These are phyloP conservation scores for Aramus guarauna DNA, from an alignment of 2,113 vertebrate genomes.

Conservation along the genomic window DNA sequence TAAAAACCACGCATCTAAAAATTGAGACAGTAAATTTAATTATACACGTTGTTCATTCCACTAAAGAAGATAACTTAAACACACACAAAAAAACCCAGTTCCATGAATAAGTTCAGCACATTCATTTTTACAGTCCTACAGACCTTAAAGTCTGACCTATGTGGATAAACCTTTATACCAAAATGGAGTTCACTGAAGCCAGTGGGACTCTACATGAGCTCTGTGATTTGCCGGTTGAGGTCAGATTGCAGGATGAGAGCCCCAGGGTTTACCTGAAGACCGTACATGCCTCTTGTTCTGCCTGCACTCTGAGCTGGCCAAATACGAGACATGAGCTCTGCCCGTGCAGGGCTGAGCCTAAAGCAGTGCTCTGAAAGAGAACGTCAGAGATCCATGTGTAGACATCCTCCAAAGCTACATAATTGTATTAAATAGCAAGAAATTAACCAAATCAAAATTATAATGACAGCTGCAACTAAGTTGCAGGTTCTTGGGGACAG, in stretches of 20 bases:
- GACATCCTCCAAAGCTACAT: background rate
- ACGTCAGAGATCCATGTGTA: accelerated
- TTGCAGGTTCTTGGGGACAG: background rate
- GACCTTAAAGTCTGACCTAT: background rate
- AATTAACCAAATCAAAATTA: background rate
- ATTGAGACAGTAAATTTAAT: constrained; percentile 43
- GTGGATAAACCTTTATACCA: background rate
- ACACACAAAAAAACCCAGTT: background rate
- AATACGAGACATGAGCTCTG: background rate
- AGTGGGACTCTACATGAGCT: background rate
- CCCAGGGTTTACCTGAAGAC: background rate
- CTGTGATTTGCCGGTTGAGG: background rate
- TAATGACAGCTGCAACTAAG: background rate
- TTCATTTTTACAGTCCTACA: background rate
- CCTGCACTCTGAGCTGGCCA: background rate
- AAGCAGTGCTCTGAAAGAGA: background rate
- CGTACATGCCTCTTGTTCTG: background rate
- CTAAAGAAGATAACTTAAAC: background rate
- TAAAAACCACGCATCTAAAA: constrained; percentile 95
- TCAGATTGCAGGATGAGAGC: background rate
- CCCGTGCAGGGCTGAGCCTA: background rate
- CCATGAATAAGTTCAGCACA: background rate
- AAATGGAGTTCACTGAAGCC: background rate
- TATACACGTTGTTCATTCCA: background rate
- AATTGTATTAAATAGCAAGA: background rate